Evolutionary conservation across 2,113 vertebrate species (phyloP).

Genomic region (Helogale parvula): DNA sequence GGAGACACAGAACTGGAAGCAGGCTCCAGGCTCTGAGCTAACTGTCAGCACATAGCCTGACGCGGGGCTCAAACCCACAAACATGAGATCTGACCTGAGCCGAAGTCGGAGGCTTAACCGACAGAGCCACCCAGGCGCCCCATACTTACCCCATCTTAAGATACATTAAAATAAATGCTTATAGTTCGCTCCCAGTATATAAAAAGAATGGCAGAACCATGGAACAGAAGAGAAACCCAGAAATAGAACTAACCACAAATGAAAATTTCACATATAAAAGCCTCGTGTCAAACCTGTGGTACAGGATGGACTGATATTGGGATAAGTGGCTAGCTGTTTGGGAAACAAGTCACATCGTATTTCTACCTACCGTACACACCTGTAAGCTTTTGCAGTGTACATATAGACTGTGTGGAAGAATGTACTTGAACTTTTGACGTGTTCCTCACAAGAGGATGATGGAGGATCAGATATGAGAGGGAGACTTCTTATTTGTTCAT

Average conservation of each 20-base stretch:
- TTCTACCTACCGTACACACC: neutral
- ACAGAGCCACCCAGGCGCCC: no score
- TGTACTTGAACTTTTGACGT: neutral
- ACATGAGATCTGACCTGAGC: no score
- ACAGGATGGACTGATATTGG: neutral
- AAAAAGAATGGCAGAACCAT: neutral
- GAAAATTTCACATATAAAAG: neutral
- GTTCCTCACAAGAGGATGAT: neutral
- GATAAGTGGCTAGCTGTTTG: neutral
- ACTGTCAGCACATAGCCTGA: no score
- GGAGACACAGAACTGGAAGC: no score
- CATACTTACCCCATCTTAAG: neutral
- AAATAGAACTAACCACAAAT: slow-evolving; percentile 6
- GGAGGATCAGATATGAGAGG: slow-evolving; percentile 15
- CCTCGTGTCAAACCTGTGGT: neutral
- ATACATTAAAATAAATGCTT: neutral
- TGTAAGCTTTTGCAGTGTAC: neutral
- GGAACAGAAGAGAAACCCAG: neutral
- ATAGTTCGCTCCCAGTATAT: neutral
- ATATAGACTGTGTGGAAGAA: neutral
- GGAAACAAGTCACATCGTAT: neutral
- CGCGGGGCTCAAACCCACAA: no score
- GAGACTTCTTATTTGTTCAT: neutral
- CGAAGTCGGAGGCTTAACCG: no score
- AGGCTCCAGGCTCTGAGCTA: no score